Base-by-base conservation (phyloP, 1,140 invertebrate species). In the Hycleus cichorii region DNA sequence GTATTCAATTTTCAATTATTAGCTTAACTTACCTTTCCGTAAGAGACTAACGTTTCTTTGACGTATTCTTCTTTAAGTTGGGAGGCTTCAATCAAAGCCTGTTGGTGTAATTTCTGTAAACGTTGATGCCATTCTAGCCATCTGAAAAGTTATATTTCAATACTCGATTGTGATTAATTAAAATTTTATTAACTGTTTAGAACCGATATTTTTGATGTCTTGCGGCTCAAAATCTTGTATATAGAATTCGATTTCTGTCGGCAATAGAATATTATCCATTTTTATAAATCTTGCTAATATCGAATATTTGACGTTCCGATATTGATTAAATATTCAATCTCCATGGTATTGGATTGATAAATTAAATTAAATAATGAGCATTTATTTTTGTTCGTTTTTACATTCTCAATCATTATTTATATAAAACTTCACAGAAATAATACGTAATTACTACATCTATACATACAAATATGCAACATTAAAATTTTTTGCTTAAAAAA, bases 111-210 rank as follows among this genome's bases (percentile, higher is more conserved):
- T 69, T 89, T 85, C 62, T 90, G 83, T 3, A 90, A 70, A 61
- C 83, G 79, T 66, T 88, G 83, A 64, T 91, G 88, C 72, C 81
- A 84, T 65, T 90, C 87, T 42, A 89, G 75, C 88, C 88, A 91
- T 47, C 87, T 82, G 42, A 54, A 51, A 61, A 42, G 3, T 42
- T 42, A 11, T n/a, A 8, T 42, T 42, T 42, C 0, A 10, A 11
- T 8, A 11, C 10, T 42, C 3, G 4, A 47, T 59, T 56, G 59
- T 25, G 56, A 52, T 27, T 26, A 7, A 44, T 43, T 45, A 50
- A 18, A 18, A 1, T 18, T 18, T 18, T 18, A 18, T 51, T 65
- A 71, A 81, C 80, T 69, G 69, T 65, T 75, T 72, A 2, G 72
- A 76, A 46, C 79, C 80, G 27, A 82, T 48, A 62, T 78, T 72